Evolutionary conservation across 2,888 invertebrate genomes (phyloP), one percentile per base, ranked within the genome.

Genomic region (Eilema depressum): DNA sequence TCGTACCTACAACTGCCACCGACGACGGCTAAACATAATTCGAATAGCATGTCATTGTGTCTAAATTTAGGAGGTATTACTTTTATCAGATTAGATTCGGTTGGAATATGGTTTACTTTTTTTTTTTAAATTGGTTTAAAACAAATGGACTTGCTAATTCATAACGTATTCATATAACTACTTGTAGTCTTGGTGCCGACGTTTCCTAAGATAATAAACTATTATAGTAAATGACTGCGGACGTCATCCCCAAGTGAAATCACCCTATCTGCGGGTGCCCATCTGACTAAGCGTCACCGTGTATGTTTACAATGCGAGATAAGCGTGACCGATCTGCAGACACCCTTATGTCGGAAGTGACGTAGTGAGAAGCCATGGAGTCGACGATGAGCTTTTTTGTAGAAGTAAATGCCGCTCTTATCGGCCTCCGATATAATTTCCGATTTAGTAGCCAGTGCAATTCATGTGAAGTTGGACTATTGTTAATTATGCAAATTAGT

Each of bases 251-350:
- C 75, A 75, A 77, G 75, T 73, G 75, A 79, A 78, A 72, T 77
- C 79, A 78, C 85, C 85, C 73, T 82, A 85, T 85, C 86, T 84
- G 78, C 63, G 59, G 75, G 77, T 79, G 80, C 71, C 84, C 78
- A 88, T 87, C 87, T 86, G 89, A 84, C 87, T 72, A 76, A 75
- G 84, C 87, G 85, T 89, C 89, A 86, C 85, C 86, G 82, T 82
- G 79, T 82, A 89, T 92, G 92, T 92, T 92, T 92, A 86, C 89
- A 85, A 78, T 81, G 81, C 77, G 81, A 91, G 91, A 92, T 92
- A 90, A 91, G 90, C 90, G 88, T 89, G 91, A 91, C 90, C 88
- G 87, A 91, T 90, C 91, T 89, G 79, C 84, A 87, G 84, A 84
- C 88, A 81, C 88, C 88, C 88, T 84, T 77, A 20, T 41, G 72